Base-by-base conservation (phyloP, 2,797 vertebrate genomes). In the Heteromormyrus szaboi region DNA sequence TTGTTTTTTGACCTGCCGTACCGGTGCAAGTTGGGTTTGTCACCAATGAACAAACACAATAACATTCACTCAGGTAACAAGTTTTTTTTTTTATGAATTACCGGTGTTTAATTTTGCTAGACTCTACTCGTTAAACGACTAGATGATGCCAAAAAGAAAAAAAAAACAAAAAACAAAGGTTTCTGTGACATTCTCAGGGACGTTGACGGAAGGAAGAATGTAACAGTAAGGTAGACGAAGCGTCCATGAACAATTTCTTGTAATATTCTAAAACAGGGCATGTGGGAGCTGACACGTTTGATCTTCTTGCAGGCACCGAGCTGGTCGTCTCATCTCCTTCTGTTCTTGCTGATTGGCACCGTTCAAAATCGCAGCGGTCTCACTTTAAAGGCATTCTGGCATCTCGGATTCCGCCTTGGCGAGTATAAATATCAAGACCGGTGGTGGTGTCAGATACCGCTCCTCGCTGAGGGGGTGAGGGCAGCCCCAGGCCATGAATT, bases 181-280 rank as follows among this genome's bases (percentile, higher is more conserved):
- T 56, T 56, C n/a, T 53, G 8, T 29, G 9, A 14, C 14, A n/a
- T 59, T 59, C 19, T 14, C 6, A 14, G 7, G 85, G 50, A 51
- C 2, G 25, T 4, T 56, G 48, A 86, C 25, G 1, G 50, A 51
- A 53, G 14, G 46, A 33, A 53, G 33, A 56, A 53, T n/a, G 29
- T 19, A 41, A 56, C 85, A 85, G 29, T 56, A 54, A 56, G 85
- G 85, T 29, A 59, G 33, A 33, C 17, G 22, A 11, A 37, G 53
- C 29, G 17, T 37, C 2, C 25, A n/a, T 19, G 25, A 86, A 37
- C 50, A 29, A 86, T 29, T 54, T 53, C 25, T 56, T 17, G 33
- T 29, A 86, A 54, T 56, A 86, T 86, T 86, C 7, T 17, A n/a
- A 86, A 86, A 86, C 59, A 37, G 53, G 85, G 17, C 50, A 41